phyloP scores from a whole-genome alignment of 2,113 vertebrate species.

The Piprites chloris region DNA sequence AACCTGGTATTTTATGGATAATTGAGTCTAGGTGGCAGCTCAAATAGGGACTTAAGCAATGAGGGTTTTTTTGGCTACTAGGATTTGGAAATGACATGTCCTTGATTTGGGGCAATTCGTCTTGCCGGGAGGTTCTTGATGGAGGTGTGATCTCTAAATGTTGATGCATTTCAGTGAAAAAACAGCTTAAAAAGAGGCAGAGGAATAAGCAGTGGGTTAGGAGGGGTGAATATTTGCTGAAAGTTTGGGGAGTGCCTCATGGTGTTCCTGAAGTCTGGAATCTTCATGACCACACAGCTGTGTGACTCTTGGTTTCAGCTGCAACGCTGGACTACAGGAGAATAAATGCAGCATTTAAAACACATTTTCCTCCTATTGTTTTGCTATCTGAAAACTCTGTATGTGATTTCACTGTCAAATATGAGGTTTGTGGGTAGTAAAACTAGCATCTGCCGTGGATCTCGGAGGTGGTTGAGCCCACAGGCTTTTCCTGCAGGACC shows the following conservation, averaged over 20 bases:
- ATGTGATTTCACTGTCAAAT: background rate
- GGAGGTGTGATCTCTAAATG: background rate
- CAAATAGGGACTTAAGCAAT: background rate
- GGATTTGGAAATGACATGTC: background rate
- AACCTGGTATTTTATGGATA: background rate
- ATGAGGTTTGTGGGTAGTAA: background rate
- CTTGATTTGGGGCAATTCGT: background rate
- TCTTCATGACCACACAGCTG: rapidly evolving
- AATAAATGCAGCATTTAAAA: background rate
- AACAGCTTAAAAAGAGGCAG: background rate
- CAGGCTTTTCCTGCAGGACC: background rate
- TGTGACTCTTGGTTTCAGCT: background rate
- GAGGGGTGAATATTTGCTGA: background rate
- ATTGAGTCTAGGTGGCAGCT: background rate
- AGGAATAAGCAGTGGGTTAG: background rate
- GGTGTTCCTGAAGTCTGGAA: background rate
- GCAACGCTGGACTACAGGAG: background rate
- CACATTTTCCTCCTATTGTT: background rate
- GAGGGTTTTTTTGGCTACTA: background rate
- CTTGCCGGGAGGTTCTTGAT: background rate
- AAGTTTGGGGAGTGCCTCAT: background rate
- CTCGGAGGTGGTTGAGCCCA: background rate
- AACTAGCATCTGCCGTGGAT: background rate
- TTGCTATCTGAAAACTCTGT: background rate
- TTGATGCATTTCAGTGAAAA: background rate